Evolutionary conservation across 2,113 vertebrate species (phyloP).

Genomic region (Ginglymostoma cirratum): DNA sequence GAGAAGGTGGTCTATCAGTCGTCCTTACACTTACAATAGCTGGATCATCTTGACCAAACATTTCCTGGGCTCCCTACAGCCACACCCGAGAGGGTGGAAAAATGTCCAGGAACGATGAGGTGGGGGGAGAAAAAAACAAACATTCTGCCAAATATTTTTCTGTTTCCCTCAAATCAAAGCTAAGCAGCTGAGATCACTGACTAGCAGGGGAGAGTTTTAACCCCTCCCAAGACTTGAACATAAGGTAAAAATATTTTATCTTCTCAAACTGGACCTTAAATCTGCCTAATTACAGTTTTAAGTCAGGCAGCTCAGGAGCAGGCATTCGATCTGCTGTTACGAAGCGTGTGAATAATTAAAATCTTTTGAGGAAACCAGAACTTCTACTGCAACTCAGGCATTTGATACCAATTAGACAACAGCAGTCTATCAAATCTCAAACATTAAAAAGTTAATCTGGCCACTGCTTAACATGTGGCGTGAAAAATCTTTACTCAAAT

Average conservation of each 20-base stretch:
- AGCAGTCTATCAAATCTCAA: neutral
- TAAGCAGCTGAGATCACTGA: neutral
- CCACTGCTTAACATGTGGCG: neutral
- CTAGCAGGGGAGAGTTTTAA: neutral
- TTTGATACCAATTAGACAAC: neutral
- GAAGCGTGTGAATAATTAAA: neutral
- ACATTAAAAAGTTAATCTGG: neutral
- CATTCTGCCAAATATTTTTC: neutral
- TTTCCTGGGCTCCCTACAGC: neutral
- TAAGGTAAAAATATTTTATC: too few relatives aligned
- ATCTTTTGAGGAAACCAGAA: neutral
- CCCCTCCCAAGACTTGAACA: too few relatives aligned
- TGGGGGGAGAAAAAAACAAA: neutral
- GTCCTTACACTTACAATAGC: neutral
- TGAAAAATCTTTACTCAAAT: neutral
- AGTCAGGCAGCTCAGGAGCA: neutral
- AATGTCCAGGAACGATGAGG: neutral
- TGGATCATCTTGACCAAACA: neutral
- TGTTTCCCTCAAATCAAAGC: neutral
- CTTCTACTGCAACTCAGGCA: neutral
- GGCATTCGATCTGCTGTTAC: neutral
- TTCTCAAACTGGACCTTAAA: neutral
- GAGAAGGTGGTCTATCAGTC: neutral
- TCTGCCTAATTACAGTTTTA: neutral
- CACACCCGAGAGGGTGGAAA: neutral